Evolutionary conservation across 2,888 invertebrate species (phyloP).

Genomic region (Cantharis rufa): DNA sequence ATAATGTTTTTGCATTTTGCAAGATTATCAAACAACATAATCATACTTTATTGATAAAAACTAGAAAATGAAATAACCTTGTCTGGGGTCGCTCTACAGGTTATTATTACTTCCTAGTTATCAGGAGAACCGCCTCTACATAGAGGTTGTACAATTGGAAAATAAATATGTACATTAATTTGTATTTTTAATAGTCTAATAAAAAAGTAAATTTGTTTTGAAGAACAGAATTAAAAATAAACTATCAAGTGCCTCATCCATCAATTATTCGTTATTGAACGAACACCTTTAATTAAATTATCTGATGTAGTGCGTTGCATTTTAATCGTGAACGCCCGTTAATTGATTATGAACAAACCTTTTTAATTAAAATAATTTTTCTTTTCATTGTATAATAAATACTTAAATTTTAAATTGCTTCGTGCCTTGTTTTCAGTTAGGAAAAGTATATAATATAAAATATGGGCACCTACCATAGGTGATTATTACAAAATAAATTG

Average conservation of each 20-base stretch:
- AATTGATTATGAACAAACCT: background rate
- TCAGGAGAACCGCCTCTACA: conserved; percentile 44
- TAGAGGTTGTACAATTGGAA: conserved; percentile 40
- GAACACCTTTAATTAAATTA: conserved; percentile 35
- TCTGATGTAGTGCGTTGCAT: conserved; percentile 5
- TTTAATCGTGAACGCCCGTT: background rate
- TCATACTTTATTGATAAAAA: background rate
- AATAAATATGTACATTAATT: background rate
- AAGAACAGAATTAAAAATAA: background rate
- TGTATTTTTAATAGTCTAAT: background rate
- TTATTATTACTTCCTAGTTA: conserved; percentile 46
- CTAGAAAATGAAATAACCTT: background rate
- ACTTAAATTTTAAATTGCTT: background rate
- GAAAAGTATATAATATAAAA: background rate
- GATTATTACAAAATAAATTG: no score
- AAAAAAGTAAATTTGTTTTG: background rate
- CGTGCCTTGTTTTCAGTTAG: background rate
- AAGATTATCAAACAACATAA: background rate
- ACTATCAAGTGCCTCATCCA: background rate
- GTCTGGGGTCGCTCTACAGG: conserved; percentile 47
- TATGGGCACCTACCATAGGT: no score
- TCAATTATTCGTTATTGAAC: conserved; percentile 45
- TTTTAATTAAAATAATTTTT: background rate
- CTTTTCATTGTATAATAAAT: background rate
- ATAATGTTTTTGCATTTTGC: background rate